Percentiles rank a stretch among this genome's conserved stretches.
Conservation (phyloP, 2,113 vertebrate species). For the Anhinga rufa region DNA sequence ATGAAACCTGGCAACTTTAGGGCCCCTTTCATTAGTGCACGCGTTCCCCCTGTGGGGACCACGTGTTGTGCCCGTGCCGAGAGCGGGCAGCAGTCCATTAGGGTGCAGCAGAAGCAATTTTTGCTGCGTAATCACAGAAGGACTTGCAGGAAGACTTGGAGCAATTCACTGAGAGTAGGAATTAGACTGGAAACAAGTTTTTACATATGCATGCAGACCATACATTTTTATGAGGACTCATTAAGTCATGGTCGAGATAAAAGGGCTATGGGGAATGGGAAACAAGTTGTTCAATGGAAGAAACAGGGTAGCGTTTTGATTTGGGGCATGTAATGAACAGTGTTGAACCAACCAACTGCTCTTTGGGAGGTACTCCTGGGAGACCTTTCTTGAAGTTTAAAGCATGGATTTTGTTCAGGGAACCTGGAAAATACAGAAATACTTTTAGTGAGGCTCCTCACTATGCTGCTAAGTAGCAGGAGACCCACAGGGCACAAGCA, state of each 20-base stretch:
- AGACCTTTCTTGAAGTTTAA: not conserved
- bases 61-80: not conserved
- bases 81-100: fast-evolving
- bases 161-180: not conserved
- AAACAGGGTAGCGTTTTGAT: not conserved
- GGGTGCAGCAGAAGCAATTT: not conserved
- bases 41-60: not conserved
- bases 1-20: not conserved
- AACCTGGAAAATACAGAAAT: not conserved
- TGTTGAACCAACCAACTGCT: not conserved
- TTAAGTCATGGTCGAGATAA: not conserved
- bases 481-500: not conserved
- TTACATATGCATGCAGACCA: not conserved
- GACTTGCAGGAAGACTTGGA: not conserved
- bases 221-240: not conserved
- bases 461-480: not conserved
- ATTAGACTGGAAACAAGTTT: not conserved
- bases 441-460: not conserved
- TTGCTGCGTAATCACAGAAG: not conserved
- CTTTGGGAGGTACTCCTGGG: not conserved
- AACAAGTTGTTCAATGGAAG: not conserved
- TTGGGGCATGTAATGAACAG: not conserved
- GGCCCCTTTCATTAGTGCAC: not conserved
- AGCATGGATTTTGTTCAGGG: not conserved
- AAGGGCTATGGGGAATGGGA: not conserved